Evolutionary conservation across 2,888 invertebrate genomes (phyloP), one percentile per base, ranked within the genome.

Genomic region (Cataglyphis livida): DNA sequence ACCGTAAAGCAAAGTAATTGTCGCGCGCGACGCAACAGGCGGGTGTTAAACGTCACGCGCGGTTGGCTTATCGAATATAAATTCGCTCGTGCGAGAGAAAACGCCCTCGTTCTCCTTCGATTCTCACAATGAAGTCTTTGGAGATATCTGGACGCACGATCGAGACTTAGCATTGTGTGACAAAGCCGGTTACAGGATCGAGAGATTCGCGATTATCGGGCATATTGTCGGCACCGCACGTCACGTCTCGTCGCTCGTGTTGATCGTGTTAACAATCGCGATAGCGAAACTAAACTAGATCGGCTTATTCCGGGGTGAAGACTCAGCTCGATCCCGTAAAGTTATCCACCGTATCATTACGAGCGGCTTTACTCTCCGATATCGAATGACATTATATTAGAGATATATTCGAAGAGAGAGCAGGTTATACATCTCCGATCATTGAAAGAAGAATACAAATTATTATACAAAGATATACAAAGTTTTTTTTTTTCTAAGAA

Each of bases 201-300:
- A 75, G 78, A 85, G 90, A 91, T 90, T 88, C 88, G 89, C 89
- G 87, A 91, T 91, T 89, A 90, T 25, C 85, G 79, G 79, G 71
- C 15, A 41, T 85, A 91, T 91, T 88, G 89, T 92, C 89, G 84
- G 81, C 79, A 76, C 82, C 84, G 35, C 35, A 32, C 21, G 21
- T 21, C 5, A n/a, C 35, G 15, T 71, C 65, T 41, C 48, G 81
- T 71, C 84, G 76, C 61, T 62, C 66, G 71, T 84, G 87, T 87
- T 85, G 87, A 88, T 87, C 83, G 73, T 70, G 81, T 87, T 89
- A 87, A 85, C 86, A 84, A 88, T 73, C 83, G 71, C 44, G 32
- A 21, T 10, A 48, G 18, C 18, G 18, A 38, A 48, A 15, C n/a
- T 48, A 48, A 48, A 1, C 51, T 51, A 51, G 51, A 51, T n/a